Evolutionary conservation across 2,797 vertebrate species (phyloP).

Genomic region (Poliocrania exsul): DNA sequence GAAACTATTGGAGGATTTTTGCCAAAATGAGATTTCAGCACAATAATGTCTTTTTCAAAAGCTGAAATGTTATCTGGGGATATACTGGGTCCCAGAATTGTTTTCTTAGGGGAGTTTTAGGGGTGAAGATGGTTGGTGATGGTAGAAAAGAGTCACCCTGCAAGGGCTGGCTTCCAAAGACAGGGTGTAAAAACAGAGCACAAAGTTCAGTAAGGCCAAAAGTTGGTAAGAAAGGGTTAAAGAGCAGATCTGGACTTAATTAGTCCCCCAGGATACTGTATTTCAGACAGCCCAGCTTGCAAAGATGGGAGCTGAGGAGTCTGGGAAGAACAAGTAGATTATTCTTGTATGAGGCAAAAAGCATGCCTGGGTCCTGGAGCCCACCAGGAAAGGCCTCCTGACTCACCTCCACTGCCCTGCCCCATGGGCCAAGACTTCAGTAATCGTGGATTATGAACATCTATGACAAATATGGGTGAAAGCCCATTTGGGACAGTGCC

Average conservation of each 20-base stretch:
- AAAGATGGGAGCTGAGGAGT: not conserved
- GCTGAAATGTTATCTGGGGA: not conserved
- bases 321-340: not conserved
- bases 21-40: not conserved
- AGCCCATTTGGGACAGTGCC: not conserved
- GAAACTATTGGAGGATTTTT: not conserved
- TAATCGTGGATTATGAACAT: not conserved
- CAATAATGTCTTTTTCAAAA: not conserved
- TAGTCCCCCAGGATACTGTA: not conserved
- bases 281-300: not conserved
- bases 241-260: not conserved
- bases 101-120: not conserved
- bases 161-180: not conserved
- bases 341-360: not conserved
- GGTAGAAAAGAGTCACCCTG: not conserved
- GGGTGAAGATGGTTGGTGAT: not conserved
- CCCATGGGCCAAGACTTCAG: not conserved
- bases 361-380: not conserved
- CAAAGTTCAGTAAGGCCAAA: not conserved
- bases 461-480: not conserved
- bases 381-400: not conserved
- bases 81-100: not conserved
- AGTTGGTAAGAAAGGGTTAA: not conserved
- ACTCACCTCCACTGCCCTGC: not conserved
- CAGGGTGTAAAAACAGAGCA: not conserved